Evolutionary conservation across 1,140 invertebrate genomes (phyloP).

Genomic region (Rhysida immarginata): DNA sequence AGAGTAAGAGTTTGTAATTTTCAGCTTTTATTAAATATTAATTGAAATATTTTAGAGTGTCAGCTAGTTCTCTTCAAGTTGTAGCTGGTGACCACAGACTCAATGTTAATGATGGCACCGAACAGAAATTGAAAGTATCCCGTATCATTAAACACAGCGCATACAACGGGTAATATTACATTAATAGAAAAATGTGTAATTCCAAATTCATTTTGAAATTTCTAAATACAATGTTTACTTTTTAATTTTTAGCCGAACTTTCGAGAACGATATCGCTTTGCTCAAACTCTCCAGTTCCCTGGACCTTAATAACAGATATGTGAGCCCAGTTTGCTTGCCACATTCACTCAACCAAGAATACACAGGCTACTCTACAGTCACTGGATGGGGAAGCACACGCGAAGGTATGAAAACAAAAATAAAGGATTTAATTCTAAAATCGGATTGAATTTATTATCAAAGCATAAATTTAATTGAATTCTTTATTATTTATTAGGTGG

Average conservation of each 20-base stretch:
- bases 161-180: conserved; percentile 10
- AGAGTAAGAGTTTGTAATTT: no score
- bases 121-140: conserved; percentile 9
- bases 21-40: no score
- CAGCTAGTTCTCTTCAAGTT: background rate
- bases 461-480: no score
- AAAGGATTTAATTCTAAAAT: conserved; percentile 11
- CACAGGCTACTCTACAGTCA: conserved; percentile 8
- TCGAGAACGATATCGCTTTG: conserved; percentile 11
- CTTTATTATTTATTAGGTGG: conserved; percentile 15
- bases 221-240: background rate
- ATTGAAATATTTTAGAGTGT: background rate
- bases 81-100: conserved; percentile 12
- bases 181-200: background rate
- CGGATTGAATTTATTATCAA: no score
- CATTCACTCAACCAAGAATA: conserved; percentile 3
- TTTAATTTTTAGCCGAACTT: background rate
- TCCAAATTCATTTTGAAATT: background rate
- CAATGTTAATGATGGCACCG: conserved; percentile 6
- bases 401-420: conserved; percentile 1
- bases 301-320: conserved; percentile 8
- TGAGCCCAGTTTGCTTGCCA: conserved; percentile 15
- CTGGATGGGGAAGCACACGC: conserved; percentile 14
- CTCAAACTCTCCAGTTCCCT: conserved; percentile 15
- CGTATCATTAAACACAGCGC: conserved; percentile 12